Conservation (phyloP, 2,113 vertebrate species). For the Dipodomys spectabilis region DNA sequence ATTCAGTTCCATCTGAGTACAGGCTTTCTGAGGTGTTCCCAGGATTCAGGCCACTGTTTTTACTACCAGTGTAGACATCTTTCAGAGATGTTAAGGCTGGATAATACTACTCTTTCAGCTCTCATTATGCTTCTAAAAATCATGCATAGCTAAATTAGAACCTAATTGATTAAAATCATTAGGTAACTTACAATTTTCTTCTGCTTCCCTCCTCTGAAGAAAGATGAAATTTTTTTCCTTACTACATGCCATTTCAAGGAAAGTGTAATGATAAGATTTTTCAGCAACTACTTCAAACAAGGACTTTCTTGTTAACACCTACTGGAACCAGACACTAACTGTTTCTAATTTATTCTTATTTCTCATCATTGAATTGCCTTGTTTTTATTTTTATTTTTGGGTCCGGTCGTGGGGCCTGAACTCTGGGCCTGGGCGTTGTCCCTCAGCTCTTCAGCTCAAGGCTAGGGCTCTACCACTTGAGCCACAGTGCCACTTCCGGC, state of each 20-base stretch:
- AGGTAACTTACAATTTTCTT: neutral
- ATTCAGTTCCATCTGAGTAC: constrained; percentile 33
- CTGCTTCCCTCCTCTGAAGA: neutral
- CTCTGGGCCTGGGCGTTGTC: too few relatives aligned
- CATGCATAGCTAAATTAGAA: neutral
- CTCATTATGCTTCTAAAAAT: neutral
- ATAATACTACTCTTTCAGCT: neutral
- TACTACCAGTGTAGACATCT: neutral
- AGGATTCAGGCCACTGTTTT: constrained; percentile 52
- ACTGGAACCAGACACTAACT: neutral
- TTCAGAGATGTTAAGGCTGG: neutral
- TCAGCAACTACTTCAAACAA: constrained; percentile 8
- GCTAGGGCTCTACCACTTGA: too few relatives aligned
- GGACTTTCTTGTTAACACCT: constrained; percentile 30
- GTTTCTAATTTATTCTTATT: constrained; percentile 36
- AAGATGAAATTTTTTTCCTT: constrained; percentile 23
- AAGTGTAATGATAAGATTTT: constrained; percentile 33
- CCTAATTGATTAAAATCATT: neutral
- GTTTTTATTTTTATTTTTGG: neutral
- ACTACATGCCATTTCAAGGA: neutral
- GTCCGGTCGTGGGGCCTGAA: too few relatives aligned
- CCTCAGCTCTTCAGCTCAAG: too few relatives aligned
- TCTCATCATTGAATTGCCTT: constrained; percentile 14
- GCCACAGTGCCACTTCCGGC: too few relatives aligned
- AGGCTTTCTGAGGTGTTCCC: constrained; percentile 53